Percentiles rank a stretch among this genome's conserved stretches.
Evolutionary conservation across 2,888 invertebrate genomes (phyloP).

Genomic region (Drosophila falleni): DNA sequence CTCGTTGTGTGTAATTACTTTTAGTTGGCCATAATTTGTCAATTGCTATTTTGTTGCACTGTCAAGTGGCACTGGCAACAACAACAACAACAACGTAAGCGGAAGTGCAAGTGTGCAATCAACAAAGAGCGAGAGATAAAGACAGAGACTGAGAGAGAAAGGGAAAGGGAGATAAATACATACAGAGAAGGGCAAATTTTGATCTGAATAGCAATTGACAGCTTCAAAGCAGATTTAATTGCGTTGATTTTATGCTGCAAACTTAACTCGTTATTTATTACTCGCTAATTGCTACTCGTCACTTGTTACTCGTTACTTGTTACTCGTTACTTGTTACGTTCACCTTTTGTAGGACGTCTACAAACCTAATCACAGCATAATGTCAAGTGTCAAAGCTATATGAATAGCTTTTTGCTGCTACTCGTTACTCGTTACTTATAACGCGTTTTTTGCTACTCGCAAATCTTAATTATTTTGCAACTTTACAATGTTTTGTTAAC

Average conservation of each 20-base stretch:
- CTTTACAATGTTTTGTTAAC: neutral
- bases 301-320: constrained; percentile 7
- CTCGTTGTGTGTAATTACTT: constrained; percentile 74
- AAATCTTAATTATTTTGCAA: neutral
- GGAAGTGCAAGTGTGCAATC: constrained; percentile 75
- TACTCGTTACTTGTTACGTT: constrained; percentile 9
- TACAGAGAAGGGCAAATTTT: neutral
- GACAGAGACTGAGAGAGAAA: neutral
- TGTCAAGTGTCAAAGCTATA: constrained; percentile 1
- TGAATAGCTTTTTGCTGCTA: neutral
- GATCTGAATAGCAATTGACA: constrained; percentile 19
- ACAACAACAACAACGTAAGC: constrained; percentile 41
- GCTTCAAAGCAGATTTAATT: neutral
- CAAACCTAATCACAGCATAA: too few species aligned
- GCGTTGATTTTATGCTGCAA: constrained; percentile 6
- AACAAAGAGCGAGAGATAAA: constrained; percentile 7
- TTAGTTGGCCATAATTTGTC: constrained; percentile 80
- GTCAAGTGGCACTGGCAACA: constrained; percentile 36
- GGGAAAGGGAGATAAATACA: neutral
- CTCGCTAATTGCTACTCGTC: constrained; percentile 5
- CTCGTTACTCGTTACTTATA: neutral
- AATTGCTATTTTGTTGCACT: constrained; percentile 77
- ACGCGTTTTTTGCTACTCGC: neutral
- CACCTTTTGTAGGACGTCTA: neutral
- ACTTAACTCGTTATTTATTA: constrained; percentile 9